phyloP scores from a whole-genome alignment of 2,113 vertebrate species.

The human (Homo sapiens) region GRCh38 chrX:122835501-122836000 shows the following conservation, averaged over 20 bases:
- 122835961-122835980: not conserved
- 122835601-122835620: not conserved
- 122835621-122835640: not conserved
- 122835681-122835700: not conserved
- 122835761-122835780: not conserved
- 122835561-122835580: not conserved
- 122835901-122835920: not conserved
- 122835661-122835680: not conserved
- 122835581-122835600: not conserved
- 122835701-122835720: not conserved
- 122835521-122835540: not conserved
- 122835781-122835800: constrained; percentile 1
- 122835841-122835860: not conserved
- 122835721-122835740: not conserved
- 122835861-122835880: not conserved
- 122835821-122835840: not conserved
- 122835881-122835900: not conserved
- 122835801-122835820: not conserved
- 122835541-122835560: not conserved
- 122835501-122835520: not conserved
- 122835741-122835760: not conserved
- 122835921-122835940: constrained; percentile 33
- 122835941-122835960: constrained; percentile 1
- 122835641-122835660: not conserved
- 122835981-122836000: constrained; percentile 2